These are phyloP conservation scores for Frankliniella fusca DNA, from an alignment of 2,888 invertebrate genomes.

Conservation along the genomic window DNA sequence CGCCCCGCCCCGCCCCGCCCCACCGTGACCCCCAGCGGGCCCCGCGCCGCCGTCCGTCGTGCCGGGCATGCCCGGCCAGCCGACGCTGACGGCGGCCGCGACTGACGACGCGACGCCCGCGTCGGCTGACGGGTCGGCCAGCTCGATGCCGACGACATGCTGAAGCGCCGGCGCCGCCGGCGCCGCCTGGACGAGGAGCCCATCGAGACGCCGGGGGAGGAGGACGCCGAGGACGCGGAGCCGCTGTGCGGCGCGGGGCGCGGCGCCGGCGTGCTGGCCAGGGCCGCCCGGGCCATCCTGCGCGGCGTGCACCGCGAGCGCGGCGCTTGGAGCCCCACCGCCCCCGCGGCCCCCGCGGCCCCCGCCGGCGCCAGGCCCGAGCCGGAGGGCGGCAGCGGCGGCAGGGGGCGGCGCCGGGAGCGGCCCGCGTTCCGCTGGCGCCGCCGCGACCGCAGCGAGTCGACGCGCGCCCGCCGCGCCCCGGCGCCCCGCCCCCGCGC, in stretches of 20 bases:
- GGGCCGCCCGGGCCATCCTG: slow-evolving; percentile 34
- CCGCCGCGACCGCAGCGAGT: not conserved
- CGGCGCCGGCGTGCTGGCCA: slow-evolving; percentile 40
- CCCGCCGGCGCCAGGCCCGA: slow-evolving; percentile 38
- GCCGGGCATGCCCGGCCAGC: slow-evolving; percentile 46
- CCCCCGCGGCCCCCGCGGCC: slow-evolving; percentile 43
- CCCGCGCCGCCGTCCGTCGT: too few relatives aligned
- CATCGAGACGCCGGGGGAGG: slow-evolving; percentile 8
- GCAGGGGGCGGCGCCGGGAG: slow-evolving; percentile 14
- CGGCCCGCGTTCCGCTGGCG: slow-evolving; percentile 27
- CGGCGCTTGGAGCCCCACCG: slow-evolving; percentile 47
- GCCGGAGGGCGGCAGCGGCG: slow-evolving; percentile 40
- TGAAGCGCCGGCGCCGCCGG: slow-evolving; percentile 27
- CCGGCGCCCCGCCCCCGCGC: not conserved
- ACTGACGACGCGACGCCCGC: not conserved
- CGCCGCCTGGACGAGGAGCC: slow-evolving; percentile 29
- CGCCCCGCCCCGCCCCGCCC: too few relatives aligned
- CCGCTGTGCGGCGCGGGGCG: slow-evolving; percentile 36
- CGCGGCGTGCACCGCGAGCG: slow-evolving; percentile 42
- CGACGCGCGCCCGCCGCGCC: not conserved
- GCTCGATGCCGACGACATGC: not conserved
- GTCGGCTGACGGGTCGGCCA: not conserved
- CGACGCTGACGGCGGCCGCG: slow-evolving; percentile 48
- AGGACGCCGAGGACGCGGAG: slow-evolving; percentile 29
- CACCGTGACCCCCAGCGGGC: too few relatives aligned